Base-by-base conservation (phyloP, 2,113 vertebrate genomes). In the Rhynchopsitta pachyrhyncha region DNA sequence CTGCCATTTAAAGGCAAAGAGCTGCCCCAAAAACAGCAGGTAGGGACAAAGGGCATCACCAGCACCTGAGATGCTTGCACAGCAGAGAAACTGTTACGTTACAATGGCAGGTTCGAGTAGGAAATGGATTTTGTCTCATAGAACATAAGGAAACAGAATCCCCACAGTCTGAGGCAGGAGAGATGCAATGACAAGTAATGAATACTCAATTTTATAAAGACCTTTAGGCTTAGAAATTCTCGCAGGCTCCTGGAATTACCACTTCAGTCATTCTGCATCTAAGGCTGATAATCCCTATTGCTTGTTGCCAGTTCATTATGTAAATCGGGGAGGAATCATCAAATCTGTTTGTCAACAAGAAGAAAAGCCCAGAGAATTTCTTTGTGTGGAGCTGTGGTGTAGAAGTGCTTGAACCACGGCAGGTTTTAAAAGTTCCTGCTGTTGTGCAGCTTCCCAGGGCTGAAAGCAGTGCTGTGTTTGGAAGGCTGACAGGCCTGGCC, bases 11-110 rank as follows among this genome's bases (percentile, higher is more conserved):
- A 41, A 53, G 46, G 22, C 2, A 3, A 10, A 7, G 39, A 78
- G 60, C 47, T 74, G 78, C 53, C 41, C 2, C 28, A 7, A 13
- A 71, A 37, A 1, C 7, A 9, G 90, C 69, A 68, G 81, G 41
- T 3, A 29, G 24, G 35, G 35, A 16, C 37, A 8, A 9, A 39
- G 50, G 53, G 42, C 82, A 37, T 4, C 1, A 1, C 25, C 63
- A 11, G 2, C 81, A 7, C 1, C 39, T 9, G 1, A 1, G 15
- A 3, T 6, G 33, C 9, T 7, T 9, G 13, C 6, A 18, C 78
- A 44, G 70, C 55, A 23, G 6, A 18, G 28, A n/a, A 2, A 1
- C 0, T 1, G 5, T 14, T 25, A 9, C 23, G 29, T 10, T 46
- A 19, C 10, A 3, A 3, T 11, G 39, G 44, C 55, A 63, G 20